phyloP scores from a whole-genome alignment of 1,140 invertebrate species.

The Halyomorpha halys region DNA sequence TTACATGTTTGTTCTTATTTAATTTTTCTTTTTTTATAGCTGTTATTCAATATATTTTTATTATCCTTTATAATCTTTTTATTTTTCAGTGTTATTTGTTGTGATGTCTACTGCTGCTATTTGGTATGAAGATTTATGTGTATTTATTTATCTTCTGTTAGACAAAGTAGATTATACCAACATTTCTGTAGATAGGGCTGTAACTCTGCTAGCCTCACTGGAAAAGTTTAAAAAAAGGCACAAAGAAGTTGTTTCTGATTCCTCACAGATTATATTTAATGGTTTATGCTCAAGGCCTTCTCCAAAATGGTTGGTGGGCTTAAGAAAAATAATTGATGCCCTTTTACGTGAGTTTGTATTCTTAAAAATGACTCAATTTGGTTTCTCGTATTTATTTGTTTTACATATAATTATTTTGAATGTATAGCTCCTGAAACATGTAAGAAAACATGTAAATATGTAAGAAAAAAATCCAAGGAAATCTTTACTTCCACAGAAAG shows the following conservation, averaged over 20 bases:
- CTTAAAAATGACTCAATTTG: neutral
- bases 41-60: no score
- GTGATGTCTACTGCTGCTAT: neutral
- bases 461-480: conserved; percentile 1
- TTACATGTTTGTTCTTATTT: no score
- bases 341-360: neutral
- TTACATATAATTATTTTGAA: neutral
- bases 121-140: conserved; percentile 2
- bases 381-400: neutral
- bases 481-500: neutral
- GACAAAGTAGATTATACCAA: neutral
- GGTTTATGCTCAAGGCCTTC: neutral
- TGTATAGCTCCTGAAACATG: neutral
- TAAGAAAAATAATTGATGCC: neutral
- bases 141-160: neutral
- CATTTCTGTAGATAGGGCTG: neutral
- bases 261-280: neutral
- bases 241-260: neutral
- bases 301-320: neutral
- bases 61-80: no score
- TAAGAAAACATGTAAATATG: conserved; percentile 4
- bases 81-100: conserved; percentile 5
- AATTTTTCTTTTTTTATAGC: no score
- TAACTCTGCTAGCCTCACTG: neutral
- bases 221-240: neutral